These are phyloP conservation scores for Acronicta alni DNA, from an alignment of 2,888 invertebrate genomes.

Conservation along the genomic window DNA sequence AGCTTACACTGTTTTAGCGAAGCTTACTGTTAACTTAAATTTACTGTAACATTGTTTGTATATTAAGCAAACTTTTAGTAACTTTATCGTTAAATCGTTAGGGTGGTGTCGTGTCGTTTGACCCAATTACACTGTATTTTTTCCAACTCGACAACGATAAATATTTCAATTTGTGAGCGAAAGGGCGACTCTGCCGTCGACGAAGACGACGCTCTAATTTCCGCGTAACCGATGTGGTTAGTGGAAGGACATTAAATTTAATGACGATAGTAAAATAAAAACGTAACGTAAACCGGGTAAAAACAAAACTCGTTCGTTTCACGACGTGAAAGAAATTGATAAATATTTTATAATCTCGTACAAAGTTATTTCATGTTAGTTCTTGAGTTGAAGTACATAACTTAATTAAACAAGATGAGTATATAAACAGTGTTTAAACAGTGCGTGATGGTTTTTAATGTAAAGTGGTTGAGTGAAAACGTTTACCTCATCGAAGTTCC, in stretches of 20 bases:
- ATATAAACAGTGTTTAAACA: slow-evolving; percentile 48
- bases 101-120: slow-evolving; percentile 50
- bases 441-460: slow-evolving; percentile 73
- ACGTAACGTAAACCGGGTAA: neutral
- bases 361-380: neutral
- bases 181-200: slow-evolving; percentile 20
- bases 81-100: slow-evolving; percentile 36
- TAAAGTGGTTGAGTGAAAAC: slow-evolving; percentile 62
- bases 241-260: slow-evolving; percentile 19
- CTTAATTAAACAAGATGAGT: slow-evolving; percentile 40
- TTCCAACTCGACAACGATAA: slow-evolving; percentile 34
- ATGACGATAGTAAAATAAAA: slow-evolving; percentile 11
- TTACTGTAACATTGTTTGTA: slow-evolving; percentile 39
- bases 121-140: slow-evolving; percentile 57
- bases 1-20: slow-evolving; percentile 43
- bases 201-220: slow-evolving; percentile 30
- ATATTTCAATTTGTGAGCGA: slow-evolving; percentile 55
- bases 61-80: slow-evolving; percentile 42
- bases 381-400: neutral
- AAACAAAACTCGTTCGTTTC: no score
- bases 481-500: slow-evolving; percentile 64
- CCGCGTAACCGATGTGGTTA: slow-evolving; percentile 33
- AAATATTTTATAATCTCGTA: neutral
- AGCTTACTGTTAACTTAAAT: slow-evolving; percentile 36
- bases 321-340: neutral